phyloP scores from a whole-genome alignment of 2,888 invertebrate genomes.

The Microctonus hyperodae region DNA sequence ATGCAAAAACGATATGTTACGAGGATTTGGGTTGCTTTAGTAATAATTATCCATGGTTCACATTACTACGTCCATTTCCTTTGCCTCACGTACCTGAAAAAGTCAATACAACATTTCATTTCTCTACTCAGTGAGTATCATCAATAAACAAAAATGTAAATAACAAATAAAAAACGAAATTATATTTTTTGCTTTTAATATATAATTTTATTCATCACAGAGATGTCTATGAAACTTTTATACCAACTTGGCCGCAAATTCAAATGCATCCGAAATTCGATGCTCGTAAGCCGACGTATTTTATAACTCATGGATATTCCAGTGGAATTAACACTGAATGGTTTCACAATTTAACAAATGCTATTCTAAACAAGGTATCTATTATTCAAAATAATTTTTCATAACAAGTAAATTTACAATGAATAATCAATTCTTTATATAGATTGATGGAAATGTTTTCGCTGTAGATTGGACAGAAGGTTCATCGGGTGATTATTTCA shows the following conservation, averaged over 20 bases:
- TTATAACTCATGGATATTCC: conserved; percentile 61
- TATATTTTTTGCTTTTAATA: no score
- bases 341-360: conserved; percentile 56
- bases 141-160: neutral
- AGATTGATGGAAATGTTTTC: conserved; percentile 61
- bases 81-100: conserved; percentile 52
- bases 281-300: conserved; percentile 48
- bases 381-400: neutral
- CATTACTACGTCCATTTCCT: conserved; percentile 55
- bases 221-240: conserved; percentile 25
- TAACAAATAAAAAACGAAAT: neutral
- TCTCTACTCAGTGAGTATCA: conserved; percentile 50
- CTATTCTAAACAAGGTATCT: conserved; percentile 55
- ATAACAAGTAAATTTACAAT: conserved; percentile 8
- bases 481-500: conserved; percentile 53
- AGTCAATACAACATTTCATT: conserved; percentile 54
- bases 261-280: conserved; percentile 44
- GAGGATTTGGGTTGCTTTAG: conserved; percentile 60
- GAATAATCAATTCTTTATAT: conserved; percentile 22
- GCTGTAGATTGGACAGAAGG: conserved; percentile 61
- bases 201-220: conserved; percentile 22
- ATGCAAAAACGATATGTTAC: conserved; percentile 50
- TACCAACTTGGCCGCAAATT: conserved; percentile 45
- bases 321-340: conserved; percentile 53
- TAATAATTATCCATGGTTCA: conserved; percentile 57